Percentiles rank a stretch among this genome's conserved stretches.
Conservation (phyloP, 2,113 vertebrate species). For the Leptobrachium leishanense region DNA sequence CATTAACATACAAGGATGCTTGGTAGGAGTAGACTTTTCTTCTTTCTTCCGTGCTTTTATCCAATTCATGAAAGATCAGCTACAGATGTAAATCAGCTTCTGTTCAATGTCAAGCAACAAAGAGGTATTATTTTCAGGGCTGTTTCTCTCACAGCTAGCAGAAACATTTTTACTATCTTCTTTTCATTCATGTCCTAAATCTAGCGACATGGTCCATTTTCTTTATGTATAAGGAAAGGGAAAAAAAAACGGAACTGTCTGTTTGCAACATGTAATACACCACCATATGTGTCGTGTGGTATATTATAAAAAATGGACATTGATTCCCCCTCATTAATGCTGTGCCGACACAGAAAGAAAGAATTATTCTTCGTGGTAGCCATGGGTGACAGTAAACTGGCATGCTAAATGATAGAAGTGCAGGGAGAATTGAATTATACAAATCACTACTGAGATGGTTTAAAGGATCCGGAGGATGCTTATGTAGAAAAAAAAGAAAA, state of each 20-base stretch:
- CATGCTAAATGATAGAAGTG: constrained; percentile 28
- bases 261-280: constrained; percentile 53
- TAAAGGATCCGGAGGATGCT: constrained; percentile 18
- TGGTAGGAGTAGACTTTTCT: constrained; percentile 51
- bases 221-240: constrained; percentile 52
- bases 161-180: constrained; percentile 57
- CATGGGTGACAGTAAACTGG: constrained; percentile 45
- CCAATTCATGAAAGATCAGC: constrained; percentile 65
- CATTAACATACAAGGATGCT: constrained; percentile 61
- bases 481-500: background rate
- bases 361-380: constrained; percentile 55
- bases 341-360: constrained; percentile 34
- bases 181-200: constrained; percentile 61
- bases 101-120: constrained; percentile 60
- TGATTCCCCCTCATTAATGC: constrained; percentile 60
- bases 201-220: constrained; percentile 47
- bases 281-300: constrained; percentile 62
- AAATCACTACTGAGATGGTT: constrained; percentile 22
- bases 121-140: constrained; percentile 64
- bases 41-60: constrained; percentile 54
- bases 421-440: constrained; percentile 42
- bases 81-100: constrained; percentile 67
- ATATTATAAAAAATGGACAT: constrained; percentile 56
- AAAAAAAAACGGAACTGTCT: constrained; percentile 58
- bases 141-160: constrained; percentile 57